Conservation (phyloP, 2,113 vertebrate species). For the Triplophysa dalaica region DNA sequence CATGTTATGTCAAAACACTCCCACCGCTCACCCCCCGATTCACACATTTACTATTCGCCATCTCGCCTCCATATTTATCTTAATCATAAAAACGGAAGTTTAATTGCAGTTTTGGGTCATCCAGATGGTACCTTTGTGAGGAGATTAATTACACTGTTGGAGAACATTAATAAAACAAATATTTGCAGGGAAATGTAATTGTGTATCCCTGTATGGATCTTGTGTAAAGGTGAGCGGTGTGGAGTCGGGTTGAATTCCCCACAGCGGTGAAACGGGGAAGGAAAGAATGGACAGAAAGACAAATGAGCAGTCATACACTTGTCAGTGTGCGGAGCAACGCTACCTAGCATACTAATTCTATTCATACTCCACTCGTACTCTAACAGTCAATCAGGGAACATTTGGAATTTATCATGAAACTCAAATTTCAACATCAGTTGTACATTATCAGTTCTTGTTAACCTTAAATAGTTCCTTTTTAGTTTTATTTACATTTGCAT, state of each 20-base stretch:
- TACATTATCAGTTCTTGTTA: no score
- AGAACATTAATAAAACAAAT: conserved; percentile 76
- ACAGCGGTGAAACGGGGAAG: conserved; percentile 21
- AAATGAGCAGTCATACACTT: conserved; percentile 65
- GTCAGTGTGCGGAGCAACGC: conserved; percentile 52
- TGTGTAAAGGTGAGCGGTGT: conserved; percentile 65
- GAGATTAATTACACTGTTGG: conserved; percentile 72
- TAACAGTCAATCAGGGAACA: no score
- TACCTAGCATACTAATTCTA: conserved; percentile 21
- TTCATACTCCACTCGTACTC: neutral
- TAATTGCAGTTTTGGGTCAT: conserved; percentile 73
- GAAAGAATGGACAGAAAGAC: conserved; percentile 58
- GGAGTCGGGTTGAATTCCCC: conserved; percentile 65
- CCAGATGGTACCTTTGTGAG: conserved; percentile 76
- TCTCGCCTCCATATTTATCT: conserved; percentile 64
- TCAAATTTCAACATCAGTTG: no score
- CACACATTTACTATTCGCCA: conserved; percentile 49
- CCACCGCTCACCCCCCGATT: conserved; percentile 25
- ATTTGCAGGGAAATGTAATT: conserved; percentile 72
- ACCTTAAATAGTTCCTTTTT: no score
- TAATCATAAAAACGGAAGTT: conserved; percentile 65
- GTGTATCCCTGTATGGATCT: conserved; percentile 56
- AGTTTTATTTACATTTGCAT: no score
- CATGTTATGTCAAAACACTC: conserved; percentile 34
- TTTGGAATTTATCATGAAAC: no score